Conservation (phyloP, 2,113 vertebrate species). For the Rhabdomys dilectus region DNA sequence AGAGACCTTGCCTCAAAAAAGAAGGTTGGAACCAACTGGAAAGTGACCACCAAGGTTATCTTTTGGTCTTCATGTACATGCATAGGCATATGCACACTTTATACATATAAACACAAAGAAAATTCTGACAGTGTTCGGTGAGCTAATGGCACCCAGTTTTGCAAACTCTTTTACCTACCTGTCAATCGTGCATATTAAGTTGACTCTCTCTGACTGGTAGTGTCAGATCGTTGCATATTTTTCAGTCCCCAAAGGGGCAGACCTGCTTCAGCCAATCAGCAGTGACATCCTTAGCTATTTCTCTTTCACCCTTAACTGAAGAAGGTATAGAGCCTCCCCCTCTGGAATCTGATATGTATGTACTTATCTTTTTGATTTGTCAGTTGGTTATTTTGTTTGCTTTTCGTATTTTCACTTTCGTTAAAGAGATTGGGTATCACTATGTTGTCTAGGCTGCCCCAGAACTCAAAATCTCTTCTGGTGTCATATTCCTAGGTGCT, state of each 20-base stretch:
- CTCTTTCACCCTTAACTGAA: background rate
- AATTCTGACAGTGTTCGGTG: slow-evolving; percentile 55
- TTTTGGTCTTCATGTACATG: background rate
- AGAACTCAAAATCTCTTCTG: background rate
- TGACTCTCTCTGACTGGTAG: slow-evolving; percentile 1
- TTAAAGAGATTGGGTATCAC: background rate
- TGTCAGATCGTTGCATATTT: slow-evolving; percentile 75
- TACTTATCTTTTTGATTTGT: background rate
- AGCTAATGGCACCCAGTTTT: slow-evolving; percentile 52
- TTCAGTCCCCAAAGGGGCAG: slow-evolving; percentile 60
- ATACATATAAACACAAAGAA: background rate
- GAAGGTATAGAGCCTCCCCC: slow-evolving; percentile 58
- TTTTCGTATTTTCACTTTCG: background rate
- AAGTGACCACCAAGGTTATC: background rate
- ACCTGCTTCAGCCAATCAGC: slow-evolving; percentile 75
- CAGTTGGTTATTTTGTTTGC: background rate
- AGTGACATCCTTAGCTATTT: slow-evolving; percentile 61
- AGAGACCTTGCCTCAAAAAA: background rate
- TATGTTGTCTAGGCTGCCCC: background rate
- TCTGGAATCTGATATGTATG: background rate
- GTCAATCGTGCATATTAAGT: slow-evolving; percentile 68
- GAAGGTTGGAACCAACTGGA: background rate
- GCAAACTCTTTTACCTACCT: slow-evolving; percentile 62
- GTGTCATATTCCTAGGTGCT: background rate
- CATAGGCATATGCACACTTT: too few relatives aligned